These are phyloP conservation scores for Strigops habroptila DNA, from an alignment of 2,113 vertebrate species.

Conservation along the genomic window DNA sequence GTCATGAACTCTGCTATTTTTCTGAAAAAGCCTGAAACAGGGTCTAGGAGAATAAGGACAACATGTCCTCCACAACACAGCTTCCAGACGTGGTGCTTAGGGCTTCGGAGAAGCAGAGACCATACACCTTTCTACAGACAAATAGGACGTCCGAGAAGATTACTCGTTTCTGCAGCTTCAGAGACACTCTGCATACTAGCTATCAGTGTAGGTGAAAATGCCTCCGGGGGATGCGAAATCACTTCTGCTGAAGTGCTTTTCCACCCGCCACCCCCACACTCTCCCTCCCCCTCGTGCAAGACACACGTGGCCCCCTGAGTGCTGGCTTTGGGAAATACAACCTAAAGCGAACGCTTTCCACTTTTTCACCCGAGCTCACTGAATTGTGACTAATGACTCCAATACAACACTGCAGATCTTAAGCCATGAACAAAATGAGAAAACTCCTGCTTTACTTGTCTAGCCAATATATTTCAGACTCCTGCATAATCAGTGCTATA, in stretches of 20 bases:
- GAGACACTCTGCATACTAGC: background rate
- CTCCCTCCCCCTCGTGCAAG: background rate
- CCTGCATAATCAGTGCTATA: background rate
- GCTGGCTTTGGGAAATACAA: background rate
- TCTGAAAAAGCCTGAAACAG: background rate
- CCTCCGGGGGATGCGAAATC: background rate
- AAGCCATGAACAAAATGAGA: background rate
- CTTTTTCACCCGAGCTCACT: background rate
- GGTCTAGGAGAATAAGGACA: fast-evolving
- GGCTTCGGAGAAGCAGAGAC: background rate
- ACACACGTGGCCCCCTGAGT: fast-evolving
- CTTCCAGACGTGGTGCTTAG: background rate
- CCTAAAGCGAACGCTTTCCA: background rate
- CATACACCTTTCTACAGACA: background rate
- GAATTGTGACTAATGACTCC: background rate
- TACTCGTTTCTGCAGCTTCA: background rate
- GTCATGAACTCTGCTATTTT: background rate
- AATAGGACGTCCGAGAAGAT: background rate
- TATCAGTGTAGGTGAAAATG: background rate
- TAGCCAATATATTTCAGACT: background rate
- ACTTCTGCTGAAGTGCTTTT: background rate
- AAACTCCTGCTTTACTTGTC: background rate
- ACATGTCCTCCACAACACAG: background rate
- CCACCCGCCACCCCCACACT: background rate
- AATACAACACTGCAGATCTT: background rate